Evolutionary conservation across 2,797 vertebrate genomes (phyloP).

Genomic region (Pseudomugil gertrudae): DNA sequence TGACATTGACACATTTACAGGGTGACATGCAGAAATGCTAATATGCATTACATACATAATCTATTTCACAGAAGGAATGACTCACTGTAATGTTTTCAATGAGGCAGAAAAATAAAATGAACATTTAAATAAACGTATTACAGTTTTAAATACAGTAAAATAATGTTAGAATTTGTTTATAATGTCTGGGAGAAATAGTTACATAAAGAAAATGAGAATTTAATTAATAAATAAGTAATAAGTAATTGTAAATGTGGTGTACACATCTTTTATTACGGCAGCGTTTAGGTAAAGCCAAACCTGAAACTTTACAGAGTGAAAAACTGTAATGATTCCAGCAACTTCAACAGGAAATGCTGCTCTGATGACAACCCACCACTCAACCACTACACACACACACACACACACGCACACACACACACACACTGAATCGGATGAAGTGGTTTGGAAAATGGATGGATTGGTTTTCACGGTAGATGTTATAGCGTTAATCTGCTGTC

Average conservation of each 20-base stretch:
- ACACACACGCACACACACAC: constrained; percentile 1
- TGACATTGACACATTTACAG: too few species aligned
- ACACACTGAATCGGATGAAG: not conserved
- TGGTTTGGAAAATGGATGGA: too few species aligned
- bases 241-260: not conserved
- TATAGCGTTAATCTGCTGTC: too few species aligned
- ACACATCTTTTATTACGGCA: not conserved
- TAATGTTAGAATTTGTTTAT: not conserved
- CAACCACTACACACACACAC: not conserved
- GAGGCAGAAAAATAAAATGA: not conserved
- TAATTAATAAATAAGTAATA: not conserved
- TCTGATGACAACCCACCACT: not conserved
- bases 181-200: not conserved
- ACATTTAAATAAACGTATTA: too few species aligned
- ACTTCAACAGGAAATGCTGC: constrained; percentile 45
- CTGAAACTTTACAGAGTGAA: not conserved
- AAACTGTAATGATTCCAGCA: not conserved
- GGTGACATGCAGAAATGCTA: too few species aligned
- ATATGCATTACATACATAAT: too few species aligned
- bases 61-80: not conserved
- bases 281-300: not conserved
- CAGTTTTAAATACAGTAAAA: not conserved
- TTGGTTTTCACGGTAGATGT: too few species aligned
- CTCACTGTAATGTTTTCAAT: too few species aligned
- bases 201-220: not conserved